phyloP scores from a whole-genome alignment of 2,113 vertebrate genomes.

The Ceyx melanurus region DNA sequence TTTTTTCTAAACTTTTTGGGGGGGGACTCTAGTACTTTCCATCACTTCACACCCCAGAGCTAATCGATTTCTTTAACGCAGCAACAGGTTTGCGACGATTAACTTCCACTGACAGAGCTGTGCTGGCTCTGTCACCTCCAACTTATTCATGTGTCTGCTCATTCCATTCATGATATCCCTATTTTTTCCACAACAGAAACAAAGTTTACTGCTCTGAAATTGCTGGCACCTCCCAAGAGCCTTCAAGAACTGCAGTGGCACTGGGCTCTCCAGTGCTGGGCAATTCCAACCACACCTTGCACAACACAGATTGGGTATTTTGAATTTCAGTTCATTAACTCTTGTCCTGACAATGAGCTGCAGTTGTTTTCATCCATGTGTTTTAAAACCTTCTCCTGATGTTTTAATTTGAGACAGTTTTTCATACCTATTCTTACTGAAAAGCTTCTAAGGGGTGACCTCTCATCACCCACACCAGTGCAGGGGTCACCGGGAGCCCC shows the following conservation, averaged over 20 bases:
- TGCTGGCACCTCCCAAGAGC: neutral
- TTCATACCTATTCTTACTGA: neutral
- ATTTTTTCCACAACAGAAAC: neutral
- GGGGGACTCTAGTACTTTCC: neutral
- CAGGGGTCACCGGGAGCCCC: neutral
- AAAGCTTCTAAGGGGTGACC: neutral
- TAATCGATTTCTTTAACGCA: neutral
- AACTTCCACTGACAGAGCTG: neutral
- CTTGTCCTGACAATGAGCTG: neutral
- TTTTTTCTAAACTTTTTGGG: neutral
- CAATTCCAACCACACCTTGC: neutral
- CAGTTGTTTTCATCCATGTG: neutral
- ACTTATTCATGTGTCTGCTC: neutral
- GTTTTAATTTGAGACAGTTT: neutral
- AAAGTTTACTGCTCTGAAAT: neutral
- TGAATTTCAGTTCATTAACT: slow-evolving; percentile 1
- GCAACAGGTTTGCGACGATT: neutral
- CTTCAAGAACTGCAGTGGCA: neutral
- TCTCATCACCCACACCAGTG: neutral
- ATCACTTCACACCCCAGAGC: rapidly evolving
- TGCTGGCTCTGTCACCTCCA: neutral
- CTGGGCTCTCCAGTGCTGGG: neutral
- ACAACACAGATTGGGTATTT: neutral
- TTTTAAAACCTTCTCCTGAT: neutral
- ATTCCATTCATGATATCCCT: neutral